Percentiles rank a stretch among this genome's conserved stretches.
Conservation (phyloP, 2,113 vertebrate species). For the Manacus vitellinus region DNA sequence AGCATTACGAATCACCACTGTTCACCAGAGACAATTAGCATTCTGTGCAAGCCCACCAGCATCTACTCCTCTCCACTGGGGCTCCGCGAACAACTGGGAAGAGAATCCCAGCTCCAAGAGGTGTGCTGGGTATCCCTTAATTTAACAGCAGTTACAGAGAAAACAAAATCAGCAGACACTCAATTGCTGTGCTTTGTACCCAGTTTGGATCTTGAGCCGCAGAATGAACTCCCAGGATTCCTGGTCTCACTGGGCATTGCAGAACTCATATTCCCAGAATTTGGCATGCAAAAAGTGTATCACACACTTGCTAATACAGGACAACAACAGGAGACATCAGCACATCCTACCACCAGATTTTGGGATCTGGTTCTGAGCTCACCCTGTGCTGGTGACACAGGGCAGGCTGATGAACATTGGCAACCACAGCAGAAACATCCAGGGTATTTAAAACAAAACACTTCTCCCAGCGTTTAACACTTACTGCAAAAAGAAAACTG, state of each 20-base stretch:
- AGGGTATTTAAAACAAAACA: not conserved
- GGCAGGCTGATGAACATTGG: not conserved
- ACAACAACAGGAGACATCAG: not conserved
- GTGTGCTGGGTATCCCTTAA: not conserved
- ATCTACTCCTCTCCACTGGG: not conserved
- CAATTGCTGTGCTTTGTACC: not conserved
- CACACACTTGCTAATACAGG: fast-evolving
- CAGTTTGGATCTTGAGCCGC: fast-evolving
- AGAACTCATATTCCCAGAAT: not conserved
- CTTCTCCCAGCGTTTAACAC: not conserved
- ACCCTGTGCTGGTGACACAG: not conserved
- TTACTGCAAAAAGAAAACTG: not conserved
- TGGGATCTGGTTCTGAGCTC: not conserved
- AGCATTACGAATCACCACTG: not conserved
- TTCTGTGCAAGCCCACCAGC: constrained; percentile 5
- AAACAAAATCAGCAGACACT: not conserved
- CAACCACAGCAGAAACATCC: not conserved
- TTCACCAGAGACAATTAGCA: not conserved
- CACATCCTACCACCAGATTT: fast-evolving
- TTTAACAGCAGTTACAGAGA: not conserved
- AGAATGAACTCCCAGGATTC: not conserved
- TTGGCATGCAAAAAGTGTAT: not conserved
- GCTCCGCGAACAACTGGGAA: not conserved
- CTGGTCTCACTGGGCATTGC: not conserved
- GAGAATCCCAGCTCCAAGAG: not conserved